These are phyloP conservation scores for Hippopotamyrus pictus DNA, from an alignment of 2,797 vertebrate species.

Conservation along the genomic window DNA sequence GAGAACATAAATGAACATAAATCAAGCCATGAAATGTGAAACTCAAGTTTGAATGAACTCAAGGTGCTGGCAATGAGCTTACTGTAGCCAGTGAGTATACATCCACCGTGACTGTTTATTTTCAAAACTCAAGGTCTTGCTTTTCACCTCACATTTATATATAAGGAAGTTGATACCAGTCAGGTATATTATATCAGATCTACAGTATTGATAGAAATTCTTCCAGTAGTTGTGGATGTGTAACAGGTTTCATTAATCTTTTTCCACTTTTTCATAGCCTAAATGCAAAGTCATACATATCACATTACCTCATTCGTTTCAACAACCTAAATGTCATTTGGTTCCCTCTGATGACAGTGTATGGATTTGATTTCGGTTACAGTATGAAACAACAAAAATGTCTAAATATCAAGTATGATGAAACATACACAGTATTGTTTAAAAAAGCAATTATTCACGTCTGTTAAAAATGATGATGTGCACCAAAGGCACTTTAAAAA, in stretches of 20 bases:
- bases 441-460: slow-evolving; percentile 53
- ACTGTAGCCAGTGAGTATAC: background rate
- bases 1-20: slow-evolving; percentile 14
- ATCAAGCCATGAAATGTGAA: slow-evolving; percentile 25
- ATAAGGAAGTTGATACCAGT: background rate
- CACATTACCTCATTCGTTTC: background rate
- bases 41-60: background rate
- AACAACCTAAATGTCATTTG: background rate
- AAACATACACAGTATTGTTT: slow-evolving; percentile 43
- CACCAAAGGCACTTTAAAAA: slow-evolving; percentile 83
- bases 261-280: background rate
- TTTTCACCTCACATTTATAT: background rate
- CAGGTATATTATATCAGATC: background rate
- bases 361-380: slow-evolving; percentile 23
- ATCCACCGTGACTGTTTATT: background rate
- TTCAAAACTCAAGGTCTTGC: background rate
- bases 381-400: slow-evolving; percentile 38
- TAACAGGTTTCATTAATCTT: background rate
- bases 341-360: background rate
- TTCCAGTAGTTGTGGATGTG: background rate
- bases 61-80: background rate
- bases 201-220: background rate
- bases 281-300: background rate
- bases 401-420: slow-evolving; percentile 44
- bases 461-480: slow-evolving; percentile 58